Evolutionary conservation across 2,888 invertebrate genomes (phyloP), one percentile per base, ranked within the genome.

Genomic region (Dilophus febrilis): DNA sequence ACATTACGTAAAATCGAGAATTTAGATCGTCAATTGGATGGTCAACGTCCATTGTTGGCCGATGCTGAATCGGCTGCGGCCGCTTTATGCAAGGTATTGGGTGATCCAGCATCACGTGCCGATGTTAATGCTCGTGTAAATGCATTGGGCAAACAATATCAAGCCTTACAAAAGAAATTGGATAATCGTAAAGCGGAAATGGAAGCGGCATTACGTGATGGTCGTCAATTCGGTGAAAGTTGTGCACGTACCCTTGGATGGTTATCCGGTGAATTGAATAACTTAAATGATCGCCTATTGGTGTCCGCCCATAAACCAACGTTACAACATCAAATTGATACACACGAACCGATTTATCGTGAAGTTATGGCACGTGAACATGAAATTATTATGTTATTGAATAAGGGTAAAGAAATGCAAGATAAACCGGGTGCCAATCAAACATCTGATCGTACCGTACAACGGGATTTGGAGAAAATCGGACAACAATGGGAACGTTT

Each of bases 401-500:
- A 92, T 55, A 91, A 90, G 63, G 92, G 92, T 49, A 71, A 77
- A 46, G 82, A 82, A 50, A 66, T 82, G 45, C 54, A 75, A 7
- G 61, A 55, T 26, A 55, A 55, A 8, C 57, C 42, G 50, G 60
- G 46, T 54, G 30, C 30, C 13, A 37, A 16, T 42, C 66, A 74
- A 41, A 69, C 72, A 37, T 56, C 56, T 39, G 61, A 63, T 48
- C 70, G 78, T 43, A 67, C 71, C 26, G 64, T 81, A 1, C 78
- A 79, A 52, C 69, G 77, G 37, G 90, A 90, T 53, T 64, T 95
- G 40, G 91, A 92, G 53, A 79, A 82, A 51, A 84, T 95, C 51
- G 84, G 87, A 57, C 72, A 80, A 22, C 82, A 85, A 47, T 95
- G 92, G 94, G 88, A 90, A 51, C 85, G 85, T 52, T 68, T 95